phyloP scores from a whole-genome alignment of 2,888 invertebrate species.

The Trichopria drosophilae region DNA sequence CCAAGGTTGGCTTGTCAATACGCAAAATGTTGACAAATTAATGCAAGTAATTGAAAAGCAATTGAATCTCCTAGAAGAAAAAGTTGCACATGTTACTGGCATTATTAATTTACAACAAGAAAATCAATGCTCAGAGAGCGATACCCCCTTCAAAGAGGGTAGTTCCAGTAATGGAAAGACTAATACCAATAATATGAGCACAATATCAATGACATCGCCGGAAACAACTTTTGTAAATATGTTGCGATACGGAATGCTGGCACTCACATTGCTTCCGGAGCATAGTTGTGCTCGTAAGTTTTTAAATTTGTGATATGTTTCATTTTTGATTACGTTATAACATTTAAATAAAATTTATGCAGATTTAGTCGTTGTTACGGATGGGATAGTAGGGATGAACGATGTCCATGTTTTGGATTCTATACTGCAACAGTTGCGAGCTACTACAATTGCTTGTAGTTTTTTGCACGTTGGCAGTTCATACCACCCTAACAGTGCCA shows the following conservation, averaged over 20 bases:
- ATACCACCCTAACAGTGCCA: slow-evolving; percentile 69
- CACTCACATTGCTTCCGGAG: slow-evolving; percentile 73
- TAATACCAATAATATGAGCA: slow-evolving; percentile 54
- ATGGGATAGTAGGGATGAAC: slow-evolving; percentile 73
- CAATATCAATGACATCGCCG: slow-evolving; percentile 66
- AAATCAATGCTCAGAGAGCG: slow-evolving; percentile 60
- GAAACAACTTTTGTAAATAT: slow-evolving; percentile 77
- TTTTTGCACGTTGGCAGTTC: slow-evolving; percentile 73
- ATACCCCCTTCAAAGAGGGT: slow-evolving; percentile 62
- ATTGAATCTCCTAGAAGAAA: slow-evolving; percentile 65
- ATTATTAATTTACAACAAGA: slow-evolving; percentile 64
- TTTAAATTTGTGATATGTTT: slow-evolving; percentile 5
- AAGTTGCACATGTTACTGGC: slow-evolving; percentile 63
- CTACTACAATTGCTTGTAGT: slow-evolving; percentile 73
- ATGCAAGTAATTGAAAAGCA: slow-evolving; percentile 64
- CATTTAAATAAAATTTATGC: slow-evolving; percentile 43
- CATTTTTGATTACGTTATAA: too few relatives aligned
- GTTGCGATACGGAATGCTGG: slow-evolving; percentile 75
- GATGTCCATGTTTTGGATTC: slow-evolving; percentile 74
- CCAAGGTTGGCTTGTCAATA: slow-evolving; percentile 69
- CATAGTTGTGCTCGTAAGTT: slow-evolving; percentile 72
- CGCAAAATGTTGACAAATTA: slow-evolving; percentile 64
- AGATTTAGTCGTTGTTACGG: slow-evolving; percentile 75
- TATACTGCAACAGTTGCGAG: slow-evolving; percentile 72
- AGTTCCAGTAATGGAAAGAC: slow-evolving; percentile 53